Percentiles rank a stretch among this genome's conserved stretches.
These are phyloP conservation scores for Apamea anceps DNA, from an alignment of 2,888 invertebrate species.

Conservation along the genomic window DNA sequence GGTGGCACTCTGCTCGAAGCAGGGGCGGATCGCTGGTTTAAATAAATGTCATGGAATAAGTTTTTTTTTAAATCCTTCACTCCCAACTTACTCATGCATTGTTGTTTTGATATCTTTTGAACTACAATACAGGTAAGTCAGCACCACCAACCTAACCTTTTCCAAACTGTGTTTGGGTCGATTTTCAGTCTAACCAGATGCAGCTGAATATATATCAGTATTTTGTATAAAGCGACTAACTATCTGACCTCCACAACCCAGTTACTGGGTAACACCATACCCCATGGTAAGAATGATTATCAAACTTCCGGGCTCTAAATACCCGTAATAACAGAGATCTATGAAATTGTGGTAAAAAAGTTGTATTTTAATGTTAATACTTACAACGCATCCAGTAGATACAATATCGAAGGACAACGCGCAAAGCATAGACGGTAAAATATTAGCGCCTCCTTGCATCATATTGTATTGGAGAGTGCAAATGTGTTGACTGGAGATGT, in stretches of 20 bases:
- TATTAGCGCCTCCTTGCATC: constrained; percentile 59
- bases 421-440: constrained; percentile 76
- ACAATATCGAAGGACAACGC: constrained; percentile 75
- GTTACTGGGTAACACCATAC: neutral
- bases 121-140: too few relatives aligned
- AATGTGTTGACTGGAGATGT: constrained; percentile 72
- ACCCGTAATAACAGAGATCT: neutral
- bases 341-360: neutral
- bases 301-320: neutral
- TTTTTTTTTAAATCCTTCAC: neutral
- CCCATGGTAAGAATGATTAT: neutral
- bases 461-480: constrained; percentile 72
- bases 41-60: neutral
- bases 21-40: neutral
- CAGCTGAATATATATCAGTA: neutral
- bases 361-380: constrained; percentile 53
- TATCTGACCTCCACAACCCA: neutral
- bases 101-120: neutral
- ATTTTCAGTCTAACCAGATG: neutral
- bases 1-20: neutral
- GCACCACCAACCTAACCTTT: too few relatives aligned
- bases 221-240: neutral
- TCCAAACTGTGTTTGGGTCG: too few relatives aligned
- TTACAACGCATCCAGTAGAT: constrained; percentile 76
- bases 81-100: neutral